Percentiles rank a stretch among this genome's conserved stretches.
Evolutionary conservation across 1,140 invertebrate species (phyloP).

Genomic region (Palaemon carinicauda): DNA sequence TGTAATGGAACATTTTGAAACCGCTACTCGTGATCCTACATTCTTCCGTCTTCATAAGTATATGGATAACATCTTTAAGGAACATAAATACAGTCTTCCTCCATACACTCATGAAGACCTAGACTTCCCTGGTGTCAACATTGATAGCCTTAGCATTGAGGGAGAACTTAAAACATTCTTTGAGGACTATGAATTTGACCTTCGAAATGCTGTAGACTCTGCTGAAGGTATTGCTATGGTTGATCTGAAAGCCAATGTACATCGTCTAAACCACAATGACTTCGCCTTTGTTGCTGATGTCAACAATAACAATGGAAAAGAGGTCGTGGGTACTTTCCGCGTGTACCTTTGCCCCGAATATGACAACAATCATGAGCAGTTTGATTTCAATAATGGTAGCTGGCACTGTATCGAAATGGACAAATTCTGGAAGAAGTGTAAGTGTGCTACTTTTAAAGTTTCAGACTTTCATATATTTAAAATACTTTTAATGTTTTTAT

Average conservation of each 20-base stretch:
- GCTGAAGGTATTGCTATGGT: neutral
- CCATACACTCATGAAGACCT: slow-evolving; percentile 64
- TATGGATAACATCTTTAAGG: slow-evolving; percentile 69
- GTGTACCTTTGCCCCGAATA: slow-evolving; percentile 77
- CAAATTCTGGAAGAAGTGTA: slow-evolving; percentile 66
- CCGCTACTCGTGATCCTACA: slow-evolving; percentile 72
- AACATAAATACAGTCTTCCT: slow-evolving; percentile 62
- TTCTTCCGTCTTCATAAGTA: neutral
- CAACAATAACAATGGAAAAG: neutral
- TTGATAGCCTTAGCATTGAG: slow-evolving; percentile 73
- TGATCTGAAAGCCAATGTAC: too few species aligned
- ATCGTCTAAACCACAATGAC: neutral
- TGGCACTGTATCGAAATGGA: slow-evolving; percentile 74
- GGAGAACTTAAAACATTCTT: slow-evolving; percentile 76
- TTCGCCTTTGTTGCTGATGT: neutral
- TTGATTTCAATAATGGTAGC: slow-evolving; percentile 70
- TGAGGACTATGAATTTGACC: slow-evolving; percentile 74
- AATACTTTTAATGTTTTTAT: too few species aligned
- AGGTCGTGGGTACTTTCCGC: slow-evolving; percentile 69
- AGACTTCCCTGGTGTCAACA: slow-evolving; percentile 69
- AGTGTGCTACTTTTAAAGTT: too few species aligned
- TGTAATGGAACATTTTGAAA: slow-evolving; percentile 66
- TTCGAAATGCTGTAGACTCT: slow-evolving; percentile 71
- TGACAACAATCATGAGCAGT: slow-evolving; percentile 65
- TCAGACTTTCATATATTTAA: too few species aligned